Evolutionary conservation across 2,797 vertebrate genomes (phyloP), one percentile per base, ranked within the genome.

Genomic region (Jordanella pulchra): DNA sequence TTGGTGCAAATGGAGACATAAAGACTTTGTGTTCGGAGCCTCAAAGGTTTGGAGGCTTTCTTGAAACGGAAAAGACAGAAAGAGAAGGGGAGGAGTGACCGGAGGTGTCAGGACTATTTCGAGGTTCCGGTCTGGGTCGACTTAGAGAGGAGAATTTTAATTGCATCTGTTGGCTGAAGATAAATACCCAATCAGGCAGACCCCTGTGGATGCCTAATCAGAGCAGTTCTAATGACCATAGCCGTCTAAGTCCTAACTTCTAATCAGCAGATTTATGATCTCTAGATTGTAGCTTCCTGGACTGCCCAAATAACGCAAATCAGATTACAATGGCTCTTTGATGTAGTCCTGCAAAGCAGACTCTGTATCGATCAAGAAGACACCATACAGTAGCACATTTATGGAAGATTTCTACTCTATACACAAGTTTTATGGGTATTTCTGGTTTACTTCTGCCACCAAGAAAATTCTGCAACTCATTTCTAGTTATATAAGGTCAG

Each of bases 141-240:
- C 85, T 87, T 89, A 85, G 80, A 90, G 86, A 87, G 83, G 82
- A 77, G 86, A 92, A 93, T 93, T 93, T 94, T 93, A 93, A 94
- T 93, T 92, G 90, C 80, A 65, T 91, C 84, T 93, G 90, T 91
- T 94, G 90, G 92, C 91, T 86, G 72, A 76, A 92, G 93, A 95
- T 95, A 94, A 95, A 93, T 92, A 92, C 83, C 88, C 88, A 93
- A 93, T 94, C 89, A 89, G 58, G 66, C 75, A 35, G 86, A 86
- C 89, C 88, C 91, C 91, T 80, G 85, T 86, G 86, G 88, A 78
- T 76, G 84, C 72, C 83, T 90, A 91, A 94, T 94, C 90, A 92
- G 88, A 66, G 77, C 58, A 10, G 74, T 90, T 89, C 89, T 93
- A 93, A 93, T 92, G 92, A 90, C 88, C 89, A 84, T 89, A 91